A percentile compares a stretch with the other conserved stretches of the same genome.
Evolutionary conservation across 2,888 invertebrate genomes (phyloP).

Genomic region (Mythimna impura): DNA sequence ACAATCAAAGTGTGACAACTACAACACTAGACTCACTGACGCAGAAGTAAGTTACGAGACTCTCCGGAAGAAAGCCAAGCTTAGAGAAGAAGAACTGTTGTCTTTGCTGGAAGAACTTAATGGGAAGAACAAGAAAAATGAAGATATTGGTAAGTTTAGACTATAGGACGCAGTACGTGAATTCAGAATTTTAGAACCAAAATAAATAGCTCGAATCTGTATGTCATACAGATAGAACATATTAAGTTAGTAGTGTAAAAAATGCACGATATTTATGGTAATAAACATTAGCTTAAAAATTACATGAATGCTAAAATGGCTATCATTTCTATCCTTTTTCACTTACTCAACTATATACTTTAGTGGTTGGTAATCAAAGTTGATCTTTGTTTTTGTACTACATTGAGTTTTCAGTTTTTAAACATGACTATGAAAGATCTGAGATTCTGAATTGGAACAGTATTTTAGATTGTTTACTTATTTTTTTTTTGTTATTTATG

Average conservation of each 20-base stretch:
- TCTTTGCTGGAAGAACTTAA: slow-evolving; percentile 81
- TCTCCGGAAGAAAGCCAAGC: slow-evolving; percentile 86
- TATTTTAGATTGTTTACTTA: not conserved
- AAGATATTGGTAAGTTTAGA: slow-evolving; percentile 71
- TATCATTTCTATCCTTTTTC: too few species aligned
- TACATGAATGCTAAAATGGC: too few species aligned
- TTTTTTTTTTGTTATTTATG: slow-evolving; percentile 2
- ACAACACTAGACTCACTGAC: slow-evolving; percentile 81
- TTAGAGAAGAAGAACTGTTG: slow-evolving; percentile 89
- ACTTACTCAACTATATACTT: too few species aligned
- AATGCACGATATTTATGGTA: too few species aligned
- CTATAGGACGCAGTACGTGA: not conserved
- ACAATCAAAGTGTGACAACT: slow-evolving; percentile 74
- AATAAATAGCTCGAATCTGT: not conserved
- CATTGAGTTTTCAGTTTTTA: not conserved
- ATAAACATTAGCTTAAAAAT: too few species aligned
- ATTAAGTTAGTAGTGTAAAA: too few species aligned
- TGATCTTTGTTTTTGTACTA: not conserved
- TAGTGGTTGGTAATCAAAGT: too few species aligned
- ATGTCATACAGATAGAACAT: too few species aligned
- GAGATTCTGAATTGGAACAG: not conserved
- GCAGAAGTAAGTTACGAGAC: slow-evolving; percentile 89
- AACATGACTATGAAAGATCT: not conserved
- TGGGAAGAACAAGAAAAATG: slow-evolving; percentile 64
- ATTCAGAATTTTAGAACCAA: not conserved